phyloP scores from a whole-genome alignment of 2,113 vertebrate genomes.

The Python bivittatus region DNA sequence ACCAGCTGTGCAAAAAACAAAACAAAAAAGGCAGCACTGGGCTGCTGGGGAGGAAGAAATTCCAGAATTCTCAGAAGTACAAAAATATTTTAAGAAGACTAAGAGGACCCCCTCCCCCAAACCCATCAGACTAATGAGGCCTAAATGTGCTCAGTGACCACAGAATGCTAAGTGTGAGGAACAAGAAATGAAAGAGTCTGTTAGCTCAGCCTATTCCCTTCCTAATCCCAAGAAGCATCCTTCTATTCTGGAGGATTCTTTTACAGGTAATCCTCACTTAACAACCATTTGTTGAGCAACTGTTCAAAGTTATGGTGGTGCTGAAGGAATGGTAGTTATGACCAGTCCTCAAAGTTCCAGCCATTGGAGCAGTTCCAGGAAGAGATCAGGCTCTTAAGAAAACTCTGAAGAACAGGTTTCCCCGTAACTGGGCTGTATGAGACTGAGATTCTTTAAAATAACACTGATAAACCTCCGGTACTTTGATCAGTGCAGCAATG shows the following conservation, averaged over 20 bases:
- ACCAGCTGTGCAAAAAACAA: background rate
- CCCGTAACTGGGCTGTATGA: background rate
- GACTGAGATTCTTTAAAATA: background rate
- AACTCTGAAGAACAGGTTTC: background rate
- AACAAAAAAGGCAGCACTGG: background rate
- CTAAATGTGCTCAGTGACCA: background rate
- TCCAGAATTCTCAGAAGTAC: background rate
- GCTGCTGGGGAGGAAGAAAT: background rate
- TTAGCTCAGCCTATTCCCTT: background rate
- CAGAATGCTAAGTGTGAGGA: background rate
- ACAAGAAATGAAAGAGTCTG: background rate
- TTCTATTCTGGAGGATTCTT: background rate
- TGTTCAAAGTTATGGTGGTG: too few relatives aligned
- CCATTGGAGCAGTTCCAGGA: background rate
- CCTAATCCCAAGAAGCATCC: background rate
- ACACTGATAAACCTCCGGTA: background rate
- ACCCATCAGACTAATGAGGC: background rate
- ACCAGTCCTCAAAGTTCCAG: too few relatives aligned
- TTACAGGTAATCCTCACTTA: too few relatives aligned
- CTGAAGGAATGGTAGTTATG: too few relatives aligned
- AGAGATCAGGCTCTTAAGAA: background rate
- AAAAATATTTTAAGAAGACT: background rate
- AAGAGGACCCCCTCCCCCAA: background rate
- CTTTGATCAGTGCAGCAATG: background rate
- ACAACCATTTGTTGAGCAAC: too few relatives aligned